Evolutionary conservation across 2,113 vertebrate genomes (phyloP).

Genomic region (Motacilla tschutschensis): DNA sequence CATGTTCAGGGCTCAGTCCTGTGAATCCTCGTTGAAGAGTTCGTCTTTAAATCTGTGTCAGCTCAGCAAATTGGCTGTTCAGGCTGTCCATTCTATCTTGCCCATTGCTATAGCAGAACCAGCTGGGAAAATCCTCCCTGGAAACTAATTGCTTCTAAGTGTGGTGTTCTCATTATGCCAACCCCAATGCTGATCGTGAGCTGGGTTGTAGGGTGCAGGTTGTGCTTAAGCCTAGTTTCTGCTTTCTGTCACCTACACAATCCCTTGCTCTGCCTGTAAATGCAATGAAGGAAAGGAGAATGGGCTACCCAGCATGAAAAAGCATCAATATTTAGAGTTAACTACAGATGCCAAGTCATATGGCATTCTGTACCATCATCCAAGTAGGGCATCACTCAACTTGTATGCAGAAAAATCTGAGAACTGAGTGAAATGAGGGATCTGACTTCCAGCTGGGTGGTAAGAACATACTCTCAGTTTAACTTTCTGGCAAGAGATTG

Average conservation of each 20-base stretch:
- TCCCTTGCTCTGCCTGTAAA: background rate
- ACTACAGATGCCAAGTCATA: background rate
- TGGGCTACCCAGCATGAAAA: background rate
- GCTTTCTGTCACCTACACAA: background rate
- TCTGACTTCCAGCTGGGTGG: background rate
- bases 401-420: background rate
- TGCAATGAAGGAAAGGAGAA: background rate
- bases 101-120: background rate
- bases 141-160: background rate
- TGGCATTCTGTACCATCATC: background rate
- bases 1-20: background rate
- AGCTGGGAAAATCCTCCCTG: background rate
- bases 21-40: background rate
- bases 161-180: background rate
- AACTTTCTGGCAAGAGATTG: background rate
- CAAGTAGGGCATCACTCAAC: background rate
- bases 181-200: rapidly evolving
- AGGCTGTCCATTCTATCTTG: background rate
- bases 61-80: rapidly evolving
- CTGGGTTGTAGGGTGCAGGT: background rate
- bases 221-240: background rate
- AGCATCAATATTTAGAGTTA: background rate
- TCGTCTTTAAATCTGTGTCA: background rate
- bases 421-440: background rate
- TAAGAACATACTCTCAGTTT: background rate